Conservation (phyloP, 1,140 invertebrate species). For the Hycleus cichorii region DNA sequence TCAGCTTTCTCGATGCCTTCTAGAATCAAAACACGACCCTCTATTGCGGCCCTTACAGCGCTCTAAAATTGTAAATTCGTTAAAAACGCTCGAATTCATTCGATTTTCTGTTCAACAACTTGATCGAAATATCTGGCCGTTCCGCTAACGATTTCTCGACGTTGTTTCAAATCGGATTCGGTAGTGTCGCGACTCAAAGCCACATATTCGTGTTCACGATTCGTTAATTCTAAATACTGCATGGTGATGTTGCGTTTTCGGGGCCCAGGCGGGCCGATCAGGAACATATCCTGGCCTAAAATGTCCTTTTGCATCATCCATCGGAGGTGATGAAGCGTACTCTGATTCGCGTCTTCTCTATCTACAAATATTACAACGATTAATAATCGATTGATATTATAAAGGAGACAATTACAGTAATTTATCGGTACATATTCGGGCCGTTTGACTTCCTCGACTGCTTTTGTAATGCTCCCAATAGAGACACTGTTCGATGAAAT, state of each 20-base stretch:
- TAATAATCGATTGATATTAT: background rate
- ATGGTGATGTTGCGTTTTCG: conserved; percentile 66
- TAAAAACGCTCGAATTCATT: background rate
- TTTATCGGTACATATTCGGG: conserved; percentile 76
- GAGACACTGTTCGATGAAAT: conserved; percentile 51
- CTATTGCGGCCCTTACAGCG: conserved; percentile 81
- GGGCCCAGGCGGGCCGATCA: conserved; percentile 84
- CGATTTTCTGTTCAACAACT: conserved; percentile 41
- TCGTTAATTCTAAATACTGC: conserved; percentile 81
- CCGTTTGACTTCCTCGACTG: conserved; percentile 54
- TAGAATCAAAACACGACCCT: conserved; percentile 84
- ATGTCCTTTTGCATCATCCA: conserved; percentile 95
- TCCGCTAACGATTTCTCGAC: conserved; percentile 81
- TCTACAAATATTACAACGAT: conserved; percentile 18
- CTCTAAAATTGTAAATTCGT: conserved; percentile 47
- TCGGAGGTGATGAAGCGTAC: conserved; percentile 70
- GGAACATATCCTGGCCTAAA: conserved; percentile 90
- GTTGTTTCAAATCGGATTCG: conserved; percentile 92
- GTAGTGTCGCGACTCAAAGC: conserved; percentile 92
- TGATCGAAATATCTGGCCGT: conserved; percentile 92
- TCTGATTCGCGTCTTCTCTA: conserved; percentile 50
- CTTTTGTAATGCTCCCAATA: conserved; percentile 68
- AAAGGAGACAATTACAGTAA: conserved; percentile 58
- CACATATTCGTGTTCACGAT: conserved; percentile 88
- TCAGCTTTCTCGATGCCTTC: conserved; percentile 98